Conservation (phyloP, 2,888 invertebrate genomes). For the Lepas anatifera region DNA sequence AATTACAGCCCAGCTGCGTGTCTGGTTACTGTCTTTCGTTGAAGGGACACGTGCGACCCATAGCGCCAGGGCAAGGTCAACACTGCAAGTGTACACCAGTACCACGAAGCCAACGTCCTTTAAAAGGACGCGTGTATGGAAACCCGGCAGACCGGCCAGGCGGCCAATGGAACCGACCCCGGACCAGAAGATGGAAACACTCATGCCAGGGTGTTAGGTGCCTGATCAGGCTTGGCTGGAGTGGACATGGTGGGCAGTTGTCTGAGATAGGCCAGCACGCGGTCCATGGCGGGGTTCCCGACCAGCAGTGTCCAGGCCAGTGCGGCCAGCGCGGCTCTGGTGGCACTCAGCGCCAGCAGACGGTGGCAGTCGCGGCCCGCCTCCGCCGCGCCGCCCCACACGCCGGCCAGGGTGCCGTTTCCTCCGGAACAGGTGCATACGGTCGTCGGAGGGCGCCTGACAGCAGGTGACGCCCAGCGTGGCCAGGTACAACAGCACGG, state of each 20-base stretch:
- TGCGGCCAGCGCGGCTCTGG: background rate
- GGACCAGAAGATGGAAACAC: no score
- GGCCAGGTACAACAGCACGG: slow-evolving; percentile 1
- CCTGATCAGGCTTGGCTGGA: no score
- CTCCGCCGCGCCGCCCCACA: background rate
- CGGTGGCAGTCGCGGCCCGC: background rate
- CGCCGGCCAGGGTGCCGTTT: background rate
- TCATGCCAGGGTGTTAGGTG: background rate
- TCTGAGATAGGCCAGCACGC: background rate
- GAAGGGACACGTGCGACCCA: no score
- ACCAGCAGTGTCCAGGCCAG: slow-evolving; percentile 1
- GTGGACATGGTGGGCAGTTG: background rate
- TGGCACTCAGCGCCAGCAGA: background rate
- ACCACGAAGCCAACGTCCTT: no score
- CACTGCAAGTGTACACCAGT: no score
- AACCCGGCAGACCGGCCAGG: no score
- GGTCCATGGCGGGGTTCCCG: background rate
- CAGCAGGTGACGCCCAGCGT: background rate
- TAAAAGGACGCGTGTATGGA: no score
- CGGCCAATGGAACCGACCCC: no score
- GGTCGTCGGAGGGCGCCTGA: background rate
- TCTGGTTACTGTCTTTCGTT: no score
- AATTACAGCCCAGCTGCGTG: no score
- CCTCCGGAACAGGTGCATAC: background rate
- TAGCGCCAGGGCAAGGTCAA: no score